Conservation (phyloP, 2,797 vertebrate genomes). For the Coluber constrictor region DNA sequence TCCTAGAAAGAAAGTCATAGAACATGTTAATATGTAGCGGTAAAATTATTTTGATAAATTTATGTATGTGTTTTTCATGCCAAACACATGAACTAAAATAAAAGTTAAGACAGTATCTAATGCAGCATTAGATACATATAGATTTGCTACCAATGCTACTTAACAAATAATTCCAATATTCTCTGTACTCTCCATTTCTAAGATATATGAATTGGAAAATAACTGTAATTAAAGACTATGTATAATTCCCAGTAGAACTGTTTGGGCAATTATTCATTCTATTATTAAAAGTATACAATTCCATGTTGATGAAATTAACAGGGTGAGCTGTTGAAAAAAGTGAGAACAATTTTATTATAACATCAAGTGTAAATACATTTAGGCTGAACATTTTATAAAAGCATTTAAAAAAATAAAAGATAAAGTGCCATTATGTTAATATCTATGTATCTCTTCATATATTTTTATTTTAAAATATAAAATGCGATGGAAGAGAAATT, state of each 20-base stretch:
- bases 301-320: background rate
- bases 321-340: background rate
- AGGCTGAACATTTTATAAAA: background rate
- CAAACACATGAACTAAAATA: background rate
- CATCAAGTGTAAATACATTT: background rate
- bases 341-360: background rate
- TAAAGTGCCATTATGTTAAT: background rate
- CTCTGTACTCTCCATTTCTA: conserved; percentile 6
- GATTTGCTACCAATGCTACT: background rate
- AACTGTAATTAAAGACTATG: conserved; percentile 21
- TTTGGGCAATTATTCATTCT: conserved; percentile 13
- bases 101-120: background rate
- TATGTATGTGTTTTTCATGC: background rate
- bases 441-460: background rate
- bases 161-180: conserved; percentile 13
- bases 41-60: conserved; percentile 1
- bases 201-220: conserved; percentile 7
- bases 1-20: background rate
- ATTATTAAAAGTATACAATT: conserved; percentile 26
- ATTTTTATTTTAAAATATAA: background rate
- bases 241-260: conserved; percentile 10
- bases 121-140: background rate
- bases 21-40: background rate
- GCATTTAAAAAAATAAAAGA: background rate
- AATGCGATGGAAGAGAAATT: background rate